Base-by-base conservation (phyloP, 2,797 vertebrate species). In the Carduelis carduelis region DNA sequence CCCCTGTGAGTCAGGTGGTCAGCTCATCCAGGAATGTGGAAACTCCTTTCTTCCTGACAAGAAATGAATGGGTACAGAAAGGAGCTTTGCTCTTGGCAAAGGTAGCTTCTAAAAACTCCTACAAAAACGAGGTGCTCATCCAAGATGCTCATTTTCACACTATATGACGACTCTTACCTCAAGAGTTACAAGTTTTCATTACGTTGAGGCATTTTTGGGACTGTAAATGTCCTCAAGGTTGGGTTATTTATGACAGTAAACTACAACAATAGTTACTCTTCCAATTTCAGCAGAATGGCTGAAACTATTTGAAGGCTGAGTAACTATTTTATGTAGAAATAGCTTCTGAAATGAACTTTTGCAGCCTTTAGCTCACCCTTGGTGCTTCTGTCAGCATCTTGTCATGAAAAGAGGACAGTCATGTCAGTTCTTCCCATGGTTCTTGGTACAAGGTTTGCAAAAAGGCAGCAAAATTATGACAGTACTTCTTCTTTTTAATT, bases 151-250 rank as follows among this genome's bases (percentile, higher is more conserved):
- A 60, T 9, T 52, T 35, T 80, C 12, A 20, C 3, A 30, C 11
- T n/a, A 9, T 14, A 70, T 32, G 55, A 61, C 6, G 35, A 84
- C 81, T n/a, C 34, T 78, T 47, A 78, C 39, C 34, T 90, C 76
- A 15, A 90, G 64, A 94, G 89, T 90, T 82, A 96, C n/a, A 82
- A 96, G 65, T 75, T 93, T 86, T 75, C 80, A 55, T 69, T 80
- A 76, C n/a, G 83, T 68, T 68, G 69, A 35, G 76, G 28, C 27
- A 47, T 70, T 96, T 79, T 70, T 57, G 76, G 86, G 90, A 87
- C 44, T 78, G 78, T 21, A 44, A 3, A 72, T 78, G 19, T 75
- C 34, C 55, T 77, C 37, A 14, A 32, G 30, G 27, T 37, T 74
- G 56, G 22, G 12, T 85, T 75, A 75, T 37, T 61, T 57, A 24